phyloP scores from a whole-genome alignment of 2,888 invertebrate species.

The Chironomus riparius region DNA sequence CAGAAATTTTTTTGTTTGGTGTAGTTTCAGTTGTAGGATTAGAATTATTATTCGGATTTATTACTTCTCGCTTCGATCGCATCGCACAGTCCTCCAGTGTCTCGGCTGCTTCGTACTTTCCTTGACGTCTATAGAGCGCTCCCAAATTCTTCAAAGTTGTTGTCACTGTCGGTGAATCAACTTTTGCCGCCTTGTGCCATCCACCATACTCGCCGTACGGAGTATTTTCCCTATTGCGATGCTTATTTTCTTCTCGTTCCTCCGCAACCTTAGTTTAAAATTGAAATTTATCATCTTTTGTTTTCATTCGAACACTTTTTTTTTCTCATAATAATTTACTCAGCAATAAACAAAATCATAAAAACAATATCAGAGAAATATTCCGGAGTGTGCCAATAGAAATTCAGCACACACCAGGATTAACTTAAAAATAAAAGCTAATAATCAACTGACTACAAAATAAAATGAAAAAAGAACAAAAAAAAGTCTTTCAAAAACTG shows the following conservation, averaged over 20 bases:
- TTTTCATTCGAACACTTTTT: background rate
- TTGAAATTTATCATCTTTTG: background rate
- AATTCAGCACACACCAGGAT: background rate
- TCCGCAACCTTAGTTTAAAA: slow-evolving; percentile 70
- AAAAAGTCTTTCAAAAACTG: background rate
- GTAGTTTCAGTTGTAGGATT: slow-evolving; percentile 18
- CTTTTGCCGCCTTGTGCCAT: slow-evolving; percentile 98
- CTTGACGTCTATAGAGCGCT: slow-evolving; percentile 94
- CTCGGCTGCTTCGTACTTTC: slow-evolving; percentile 96
- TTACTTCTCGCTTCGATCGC: slow-evolving; percentile 88
- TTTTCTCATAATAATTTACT: background rate
- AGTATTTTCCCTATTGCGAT: slow-evolving; percentile 75
- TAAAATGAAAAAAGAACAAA: background rate
- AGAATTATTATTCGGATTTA: slow-evolving; percentile 31
- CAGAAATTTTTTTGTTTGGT: slow-evolving; percentile 27
- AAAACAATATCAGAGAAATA: background rate
- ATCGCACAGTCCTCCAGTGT: slow-evolving; percentile 97
- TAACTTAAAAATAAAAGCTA: background rate
- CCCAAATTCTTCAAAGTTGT: slow-evolving; percentile 98
- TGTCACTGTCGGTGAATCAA: slow-evolving; percentile 93
- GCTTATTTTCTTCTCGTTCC: slow-evolving; percentile 95
- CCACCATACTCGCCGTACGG: slow-evolving; percentile 87
- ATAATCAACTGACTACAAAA: slow-evolving; percentile 1
- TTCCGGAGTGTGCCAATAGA: background rate
- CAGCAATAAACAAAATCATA: too few relatives aligned